Conservation (phyloP, 1,140 invertebrate genomes). For the Drosophila auraria region DNA sequence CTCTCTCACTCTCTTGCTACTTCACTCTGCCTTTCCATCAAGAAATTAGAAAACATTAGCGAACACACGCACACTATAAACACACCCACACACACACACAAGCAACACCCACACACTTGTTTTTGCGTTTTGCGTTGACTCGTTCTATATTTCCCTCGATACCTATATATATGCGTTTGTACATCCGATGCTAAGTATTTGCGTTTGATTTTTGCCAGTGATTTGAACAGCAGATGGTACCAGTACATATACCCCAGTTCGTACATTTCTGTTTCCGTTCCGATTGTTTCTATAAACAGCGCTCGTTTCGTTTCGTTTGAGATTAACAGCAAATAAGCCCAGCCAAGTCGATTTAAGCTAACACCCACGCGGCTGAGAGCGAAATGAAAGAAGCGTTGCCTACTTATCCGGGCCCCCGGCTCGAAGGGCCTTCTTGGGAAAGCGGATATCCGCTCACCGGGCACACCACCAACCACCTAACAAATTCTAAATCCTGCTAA, state of each 20-base stretch:
- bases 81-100: conserved; percentile 7
- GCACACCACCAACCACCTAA: no score
- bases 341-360: neutral
- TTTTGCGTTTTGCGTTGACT: conserved; percentile 50
- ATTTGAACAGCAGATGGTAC: conserved; percentile 26
- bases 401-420: conserved; percentile 17
- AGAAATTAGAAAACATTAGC: conserved; percentile 49
- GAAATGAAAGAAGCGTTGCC: conserved; percentile 21
- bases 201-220: conserved; percentile 44
- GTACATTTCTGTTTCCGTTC: conserved; percentile 29
- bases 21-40: conserved; percentile 43
- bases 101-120: conserved; percentile 12
- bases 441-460: conserved; percentile 3
- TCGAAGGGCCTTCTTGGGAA: neutral
- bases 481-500: neutral
- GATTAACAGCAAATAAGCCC: conserved; percentile 8
- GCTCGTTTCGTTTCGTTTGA: conserved; percentile 31
- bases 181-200: conserved; percentile 49
- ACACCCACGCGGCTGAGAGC: neutral
- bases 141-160: conserved; percentile 42
- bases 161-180: conserved; percentile 32
- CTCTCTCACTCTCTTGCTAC: conserved; percentile 22
- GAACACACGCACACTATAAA: conserved; percentile 5
- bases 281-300: conserved; percentile 19
- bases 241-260: conserved; percentile 34